These are phyloP conservation scores for Chelonus insularis DNA, from an alignment of 1,140 invertebrate species.

Conservation along the genomic window DNA sequence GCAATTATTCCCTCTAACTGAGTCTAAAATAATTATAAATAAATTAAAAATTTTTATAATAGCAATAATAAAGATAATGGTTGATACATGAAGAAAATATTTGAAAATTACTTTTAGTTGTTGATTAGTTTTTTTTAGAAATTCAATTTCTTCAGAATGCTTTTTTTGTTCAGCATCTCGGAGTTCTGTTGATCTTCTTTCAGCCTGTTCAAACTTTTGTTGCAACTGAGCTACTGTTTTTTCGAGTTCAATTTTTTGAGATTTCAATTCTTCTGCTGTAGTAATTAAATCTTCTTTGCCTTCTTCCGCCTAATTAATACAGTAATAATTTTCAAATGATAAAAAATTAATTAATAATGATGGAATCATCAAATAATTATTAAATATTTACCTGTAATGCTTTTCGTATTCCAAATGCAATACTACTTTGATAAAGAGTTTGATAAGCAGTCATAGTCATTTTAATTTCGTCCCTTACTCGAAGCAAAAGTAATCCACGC, in stretches of 20 bases:
- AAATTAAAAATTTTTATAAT: conserved; percentile 27
- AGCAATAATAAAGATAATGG: too few relatives aligned
- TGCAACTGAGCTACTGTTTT: too few relatives aligned
- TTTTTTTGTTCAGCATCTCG: conserved; percentile 90
- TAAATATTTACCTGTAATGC: conserved; percentile 97
- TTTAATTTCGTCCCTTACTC: conserved; percentile 91
- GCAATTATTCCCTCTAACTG: conserved; percentile 91
- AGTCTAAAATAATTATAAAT: conserved; percentile 66
- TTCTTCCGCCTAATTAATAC: too few relatives aligned
- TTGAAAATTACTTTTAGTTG: conserved; percentile 80
- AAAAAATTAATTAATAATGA: too few relatives aligned
- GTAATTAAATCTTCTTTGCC: too few relatives aligned
- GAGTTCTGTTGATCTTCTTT: too few relatives aligned
- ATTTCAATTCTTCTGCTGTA: conserved; percentile 65
- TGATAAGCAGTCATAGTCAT: conserved; percentile 96
- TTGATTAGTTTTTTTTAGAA: conserved; percentile 90
- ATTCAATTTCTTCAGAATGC: conserved; percentile 87
- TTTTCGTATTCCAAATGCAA: too few relatives aligned
- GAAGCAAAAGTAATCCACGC: conserved; percentile 88
- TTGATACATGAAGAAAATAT: conserved; percentile 21
- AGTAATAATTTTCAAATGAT: too few relatives aligned
- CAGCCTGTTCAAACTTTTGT: too few relatives aligned
- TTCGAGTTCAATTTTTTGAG: too few relatives aligned
- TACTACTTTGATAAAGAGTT: conserved; percentile 94
- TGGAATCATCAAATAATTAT: too few relatives aligned